Evolutionary conservation across 30 jellyfish, hydroid and myxozoan species (phyloP).

Genomic region (Cassiopea andromeda): DNA sequence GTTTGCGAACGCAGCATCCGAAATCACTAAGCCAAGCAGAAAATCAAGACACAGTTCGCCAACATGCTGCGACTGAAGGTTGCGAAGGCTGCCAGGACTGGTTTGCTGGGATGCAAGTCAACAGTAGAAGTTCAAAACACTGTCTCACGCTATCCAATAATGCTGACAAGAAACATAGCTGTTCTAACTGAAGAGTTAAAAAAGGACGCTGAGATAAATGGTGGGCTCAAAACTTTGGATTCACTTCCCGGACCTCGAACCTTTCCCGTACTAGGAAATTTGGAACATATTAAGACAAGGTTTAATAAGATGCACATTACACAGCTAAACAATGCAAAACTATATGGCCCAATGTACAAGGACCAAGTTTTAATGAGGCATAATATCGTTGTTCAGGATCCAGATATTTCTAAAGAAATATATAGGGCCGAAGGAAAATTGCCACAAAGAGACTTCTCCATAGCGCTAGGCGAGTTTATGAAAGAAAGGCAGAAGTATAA

Average conservation of each 20-base stretch:
- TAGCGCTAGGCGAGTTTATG: slow-evolving; percentile 7
- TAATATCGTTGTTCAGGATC: slow-evolving; percentile 13
- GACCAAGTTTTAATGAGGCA: not conserved
- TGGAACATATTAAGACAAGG: slow-evolving; percentile 5
- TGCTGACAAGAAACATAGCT: not conserved
- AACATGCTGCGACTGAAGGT: not conserved
- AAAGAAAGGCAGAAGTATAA: slow-evolving; percentile 1
- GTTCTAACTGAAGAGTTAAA: not conserved
- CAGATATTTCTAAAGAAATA: slow-evolving; percentile 17
- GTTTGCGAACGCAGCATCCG: no score
- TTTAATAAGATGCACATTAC: not conserved
- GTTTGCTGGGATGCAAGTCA: not conserved
- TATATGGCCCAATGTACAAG: slow-evolving; percentile 34
- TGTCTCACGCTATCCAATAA: not conserved
- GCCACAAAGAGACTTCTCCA: slow-evolving; percentile 39
- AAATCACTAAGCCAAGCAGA: no score
- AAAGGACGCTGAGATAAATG: not conserved
- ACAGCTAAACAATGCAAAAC: not conserved
- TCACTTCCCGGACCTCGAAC: slow-evolving; percentile 47
- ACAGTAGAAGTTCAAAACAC: not conserved
- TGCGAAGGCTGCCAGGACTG: not conserved
- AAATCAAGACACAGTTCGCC: no score
- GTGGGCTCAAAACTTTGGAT: not conserved
- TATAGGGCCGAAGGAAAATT: slow-evolving; percentile 51
- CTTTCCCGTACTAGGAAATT: slow-evolving; percentile 30